Evolutionary conservation across 2,888 invertebrate genomes (phyloP), one percentile per base, ranked within the genome.

Genomic region (Microctonus aethiopoides): DNA sequence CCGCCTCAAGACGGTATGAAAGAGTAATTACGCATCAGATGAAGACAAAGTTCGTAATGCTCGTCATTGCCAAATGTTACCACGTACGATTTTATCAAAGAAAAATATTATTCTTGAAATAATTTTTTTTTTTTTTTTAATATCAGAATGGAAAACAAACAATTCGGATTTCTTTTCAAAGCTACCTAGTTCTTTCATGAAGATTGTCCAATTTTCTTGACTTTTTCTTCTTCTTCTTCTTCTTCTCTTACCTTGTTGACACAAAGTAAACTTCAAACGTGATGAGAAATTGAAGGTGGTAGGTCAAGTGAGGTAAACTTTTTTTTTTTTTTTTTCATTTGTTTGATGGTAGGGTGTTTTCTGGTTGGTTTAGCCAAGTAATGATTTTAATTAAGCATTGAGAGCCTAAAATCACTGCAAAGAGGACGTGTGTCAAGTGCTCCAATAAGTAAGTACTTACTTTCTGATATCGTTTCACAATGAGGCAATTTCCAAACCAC

Each of bases 381-480:
- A 77, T 77, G 76, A 76, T 77, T 77, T 77, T 77, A 77, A 77
- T 77, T 77, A 76, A 77, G 74, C 75, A 71, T 75, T 74, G 70
- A 77, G 76, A 74, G 72, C 72, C 73, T 74, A 72, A 75, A 71
- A 74, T 75, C 74, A 74, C 70, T 68, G 65, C 62, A n/a, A 70
- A 67, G 60, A 63, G 66, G 39, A n/a, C 22, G 65, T 57, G 46
- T 63, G 22, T 65, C 60, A 67, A 67, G 72, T 67, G 68, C 67
- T 46, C 64, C 62, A 63, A 71, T 65, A 63, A 60, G 34, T 29
- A 46, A 66, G 39, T 39, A 39, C n/a, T 39, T 39, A n/a, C 39
- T n/a, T 20, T 70, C 73, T 71, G 66, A 74, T 68, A 71, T 56
- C 71, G 56, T 69, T 70, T 71, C 72, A 71, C 72, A 71, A 75